Evolutionary conservation across 2,888 invertebrate genomes (phyloP).

Genomic region (Cremastinae sp.): DNA sequence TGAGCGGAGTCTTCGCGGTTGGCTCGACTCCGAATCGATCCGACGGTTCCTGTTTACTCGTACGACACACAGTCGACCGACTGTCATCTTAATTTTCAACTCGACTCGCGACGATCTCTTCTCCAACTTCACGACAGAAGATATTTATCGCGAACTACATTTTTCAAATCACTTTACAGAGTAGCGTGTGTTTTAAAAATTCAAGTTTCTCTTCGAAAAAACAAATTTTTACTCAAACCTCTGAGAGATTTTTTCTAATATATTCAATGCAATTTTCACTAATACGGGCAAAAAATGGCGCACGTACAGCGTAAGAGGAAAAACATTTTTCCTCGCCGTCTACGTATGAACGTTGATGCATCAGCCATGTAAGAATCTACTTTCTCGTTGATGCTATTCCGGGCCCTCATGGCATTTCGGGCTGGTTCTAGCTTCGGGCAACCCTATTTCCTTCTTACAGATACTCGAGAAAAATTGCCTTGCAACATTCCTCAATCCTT

Average conservation of each 20-base stretch:
- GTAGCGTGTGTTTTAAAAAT: conserved; percentile 2
- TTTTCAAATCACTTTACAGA: not conserved
- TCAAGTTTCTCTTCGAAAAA: not conserved
- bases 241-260: conserved; percentile 16
- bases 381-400: conserved; percentile 43
- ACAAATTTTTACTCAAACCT: not conserved
- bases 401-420: conserved; percentile 37
- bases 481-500: conserved; percentile 34
- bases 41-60: conserved; percentile 32
- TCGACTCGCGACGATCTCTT: not conserved
- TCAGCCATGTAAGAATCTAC: conserved; percentile 48
- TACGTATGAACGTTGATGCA: conserved; percentile 23
- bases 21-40: conserved; percentile 10
- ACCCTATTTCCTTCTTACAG: conserved; percentile 49
- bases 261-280: conserved; percentile 23
- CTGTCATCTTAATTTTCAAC: not conserved
- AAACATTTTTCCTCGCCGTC: conserved; percentile 37
- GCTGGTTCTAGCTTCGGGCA: conserved; percentile 33
- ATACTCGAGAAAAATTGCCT: conserved; percentile 41
- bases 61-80: not conserved
- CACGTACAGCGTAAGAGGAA: conserved; percentile 24
- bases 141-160: not conserved
- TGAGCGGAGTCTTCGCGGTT: conserved; percentile 21
- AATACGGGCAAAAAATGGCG: conserved; percentile 35
- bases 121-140: not conserved